Evolutionary conservation across 2,888 invertebrate genomes (phyloP).

Genomic region (Volucella inflata): DNA sequence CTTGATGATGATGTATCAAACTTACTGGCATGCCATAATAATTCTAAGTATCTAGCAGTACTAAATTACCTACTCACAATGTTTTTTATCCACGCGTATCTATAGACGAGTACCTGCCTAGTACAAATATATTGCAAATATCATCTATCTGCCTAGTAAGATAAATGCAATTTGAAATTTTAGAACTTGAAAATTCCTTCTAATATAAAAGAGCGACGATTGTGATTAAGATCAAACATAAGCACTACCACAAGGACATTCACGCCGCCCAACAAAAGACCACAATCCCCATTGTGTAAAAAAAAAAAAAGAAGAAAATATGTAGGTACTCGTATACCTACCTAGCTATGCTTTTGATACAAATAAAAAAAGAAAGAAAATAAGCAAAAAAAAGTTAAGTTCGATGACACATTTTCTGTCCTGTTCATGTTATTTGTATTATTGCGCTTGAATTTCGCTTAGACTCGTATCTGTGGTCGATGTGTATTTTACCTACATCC

Average conservation of each 20-base stretch:
- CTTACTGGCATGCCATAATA: no score
- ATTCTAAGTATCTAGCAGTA: no score
- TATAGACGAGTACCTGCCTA: no score
- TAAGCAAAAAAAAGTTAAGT: conserved; percentile 63
- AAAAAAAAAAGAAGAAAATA: conserved; percentile 54
- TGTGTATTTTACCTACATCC: conserved; percentile 71
- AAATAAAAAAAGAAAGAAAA: conserved; percentile 29
- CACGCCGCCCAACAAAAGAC: conserved; percentile 58
- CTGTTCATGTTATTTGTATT: conserved; percentile 71
- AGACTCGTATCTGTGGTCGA: conserved; percentile 68
- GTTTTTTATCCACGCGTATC: no score
- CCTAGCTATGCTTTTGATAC: conserved; percentile 37
- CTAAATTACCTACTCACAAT: no score
- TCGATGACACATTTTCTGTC: conserved; percentile 75
- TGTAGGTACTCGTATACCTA: conserved; percentile 33
- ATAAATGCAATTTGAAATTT: conserved; percentile 20
- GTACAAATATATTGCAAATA: no score
- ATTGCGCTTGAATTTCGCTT: conserved; percentile 72
- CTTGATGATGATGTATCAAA: no score
- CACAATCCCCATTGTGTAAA: conserved; percentile 63
- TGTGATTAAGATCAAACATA: conserved; percentile 50
- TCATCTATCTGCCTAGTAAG: background rate
- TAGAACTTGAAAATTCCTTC: conserved; percentile 50
- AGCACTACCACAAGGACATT: conserved; percentile 61
- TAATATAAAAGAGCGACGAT: conserved; percentile 28